Evolutionary conservation across 2,888 invertebrate species (phyloP), one percentile per base, ranked within the genome.

Genomic region (Odontothrips loti): DNA sequence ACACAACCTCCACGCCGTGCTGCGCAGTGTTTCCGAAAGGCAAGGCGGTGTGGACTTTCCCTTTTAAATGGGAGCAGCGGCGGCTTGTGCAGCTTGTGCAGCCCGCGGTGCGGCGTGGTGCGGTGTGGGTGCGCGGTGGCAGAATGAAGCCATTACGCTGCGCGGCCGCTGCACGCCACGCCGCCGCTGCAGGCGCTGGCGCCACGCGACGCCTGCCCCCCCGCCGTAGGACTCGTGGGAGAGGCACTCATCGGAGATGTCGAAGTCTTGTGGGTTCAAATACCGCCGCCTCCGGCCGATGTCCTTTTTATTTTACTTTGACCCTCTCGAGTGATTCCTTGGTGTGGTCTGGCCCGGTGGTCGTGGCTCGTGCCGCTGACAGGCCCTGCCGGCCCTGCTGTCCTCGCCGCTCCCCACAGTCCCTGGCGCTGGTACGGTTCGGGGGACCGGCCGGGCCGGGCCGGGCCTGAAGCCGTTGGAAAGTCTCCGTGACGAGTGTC

Each of bases 1-100:
- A 51, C 51, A 17, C 51, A 51, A 51, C 15, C 68, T 12, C 68
- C 68, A 75, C 68, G 68, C 68, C 68, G 23, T 27, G 68, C 68
- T 27, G 68, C 68, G 11, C 27, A 4, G 68, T 27, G 68, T 75
- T 75, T 75, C 68, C 68, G 68, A 75, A 75, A 75, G 68, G 68
- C 68, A 43, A 43, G 58, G 58, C n/a, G 68, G 23, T 75, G 68
- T 75, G 68, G 68, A 75, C 68, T 75, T 75, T 75, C 68, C 68
- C 68, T 75, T 75, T 75, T 75, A 75, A 75, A 75, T 75, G 68
- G 68, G 68, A 75, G 68, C 68, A 75, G 68, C 12, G 34, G 34
- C 34, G 34, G 34, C 34, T n/a, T n/a, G 23, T 15, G 11, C 58
- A 17, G 58, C 17, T 17, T 58, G 58, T n/a, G 20, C 20, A 15